Conservation (phyloP, 2,888 invertebrate species). For the Adelphocoris suturalis region DNA sequence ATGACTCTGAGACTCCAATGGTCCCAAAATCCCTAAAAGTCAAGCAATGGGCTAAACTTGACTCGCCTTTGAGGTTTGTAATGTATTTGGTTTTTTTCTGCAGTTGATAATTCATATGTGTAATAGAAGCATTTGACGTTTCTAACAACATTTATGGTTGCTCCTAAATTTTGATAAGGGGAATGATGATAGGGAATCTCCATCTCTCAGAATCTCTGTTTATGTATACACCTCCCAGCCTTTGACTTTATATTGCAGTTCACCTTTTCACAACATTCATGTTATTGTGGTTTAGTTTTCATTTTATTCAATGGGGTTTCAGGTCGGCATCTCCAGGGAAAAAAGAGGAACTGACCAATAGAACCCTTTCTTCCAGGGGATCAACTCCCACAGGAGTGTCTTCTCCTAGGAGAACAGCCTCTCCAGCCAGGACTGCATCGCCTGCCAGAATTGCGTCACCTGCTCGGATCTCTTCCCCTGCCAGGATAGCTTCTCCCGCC, state of each 20-base stretch:
- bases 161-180: too few species aligned
- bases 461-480: not conserved
- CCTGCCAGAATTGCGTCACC: constrained; percentile 10
- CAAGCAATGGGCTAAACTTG: not conserved
- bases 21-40: not conserved
- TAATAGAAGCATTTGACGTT: too few species aligned
- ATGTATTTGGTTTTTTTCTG: not conserved
- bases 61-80: not conserved
- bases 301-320: too few species aligned
- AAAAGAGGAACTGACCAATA: not conserved
- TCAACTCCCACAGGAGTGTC: not conserved
- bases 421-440: not conserved
- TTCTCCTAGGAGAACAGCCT: not conserved
- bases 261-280: too few species aligned
- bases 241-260: too few species aligned
- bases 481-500: not conserved
- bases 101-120: too few species aligned
- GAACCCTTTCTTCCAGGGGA: not conserved
- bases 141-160: too few species aligned
- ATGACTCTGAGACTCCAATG: not conserved
- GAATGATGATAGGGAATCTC: too few species aligned
- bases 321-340: not conserved
- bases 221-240: too few species aligned
- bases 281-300: too few species aligned
- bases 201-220: too few species aligned